These are phyloP conservation scores for Silurus asotus DNA, from an alignment of 2,113 vertebrate genomes.

Conservation along the genomic window DNA sequence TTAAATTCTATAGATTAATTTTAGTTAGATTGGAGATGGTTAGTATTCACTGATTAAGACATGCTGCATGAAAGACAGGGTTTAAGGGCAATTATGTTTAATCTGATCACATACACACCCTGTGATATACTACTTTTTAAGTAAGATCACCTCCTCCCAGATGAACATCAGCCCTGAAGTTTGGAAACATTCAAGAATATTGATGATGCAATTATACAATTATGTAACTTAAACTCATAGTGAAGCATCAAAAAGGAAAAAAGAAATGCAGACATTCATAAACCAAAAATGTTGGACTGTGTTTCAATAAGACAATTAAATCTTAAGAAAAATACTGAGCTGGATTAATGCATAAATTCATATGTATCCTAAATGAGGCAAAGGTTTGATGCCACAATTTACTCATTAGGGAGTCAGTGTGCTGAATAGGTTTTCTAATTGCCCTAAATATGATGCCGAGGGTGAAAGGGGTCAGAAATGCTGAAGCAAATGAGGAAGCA, in stretches of 20 bases:
- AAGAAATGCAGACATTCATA: not conserved
- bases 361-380: slow-evolving; percentile 13
- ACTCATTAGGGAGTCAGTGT: not conserved
- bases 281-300: slow-evolving; percentile 22
- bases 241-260: not conserved
- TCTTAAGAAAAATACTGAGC: not conserved
- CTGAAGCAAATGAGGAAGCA: not conserved
- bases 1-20: not conserved
- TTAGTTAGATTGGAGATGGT: not conserved
- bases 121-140: not conserved
- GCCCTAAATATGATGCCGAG: not conserved
- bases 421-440: not conserved
- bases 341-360: slow-evolving; percentile 3
- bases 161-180: slow-evolving; percentile 6
- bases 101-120: not conserved
- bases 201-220: not conserved
- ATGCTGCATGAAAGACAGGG: not conserved
- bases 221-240: not conserved
- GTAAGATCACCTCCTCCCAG: not conserved
- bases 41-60: not conserved
- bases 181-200: not conserved
- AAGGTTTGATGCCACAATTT: slow-evolving; percentile 4
- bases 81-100: not conserved
- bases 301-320: slow-evolving; percentile 13
- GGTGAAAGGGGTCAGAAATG: not conserved